Percentiles rank a stretch among this genome's conserved stretches.
phyloP scores from a whole-genome alignment of 2,113 vertebrate species.

The Nannospalax galili region DNA sequence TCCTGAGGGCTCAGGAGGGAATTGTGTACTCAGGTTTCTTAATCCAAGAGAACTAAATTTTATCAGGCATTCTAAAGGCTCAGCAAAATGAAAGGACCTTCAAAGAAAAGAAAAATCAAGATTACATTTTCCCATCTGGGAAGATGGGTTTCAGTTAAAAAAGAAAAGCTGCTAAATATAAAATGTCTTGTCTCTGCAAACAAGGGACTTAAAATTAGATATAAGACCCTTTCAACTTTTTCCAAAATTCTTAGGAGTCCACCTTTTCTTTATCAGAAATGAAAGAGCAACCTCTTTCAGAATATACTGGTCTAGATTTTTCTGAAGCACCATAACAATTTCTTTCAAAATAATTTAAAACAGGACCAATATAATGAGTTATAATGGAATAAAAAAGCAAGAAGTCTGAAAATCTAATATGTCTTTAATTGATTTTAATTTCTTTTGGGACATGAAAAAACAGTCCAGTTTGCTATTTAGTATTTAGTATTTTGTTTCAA shows the following conservation, averaged over 20 bases:
- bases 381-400: background rate
- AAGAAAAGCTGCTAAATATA: slow-evolving; percentile 56
- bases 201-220: slow-evolving; percentile 50
- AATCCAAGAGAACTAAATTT: background rate
- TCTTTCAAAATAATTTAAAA: slow-evolving; percentile 63
- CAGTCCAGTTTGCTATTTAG: background rate
- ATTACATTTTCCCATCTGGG: slow-evolving; percentile 13
- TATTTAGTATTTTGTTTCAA: slow-evolving; percentile 61
- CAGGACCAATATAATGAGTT: slow-evolving; percentile 62
- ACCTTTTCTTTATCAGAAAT: slow-evolving; percentile 38
- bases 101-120: background rate
- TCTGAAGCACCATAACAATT: slow-evolving; percentile 54
- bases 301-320: slow-evolving; percentile 16
- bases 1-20: background rate
- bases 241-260: slow-evolving; percentile 37
- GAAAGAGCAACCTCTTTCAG: slow-evolving; percentile 53
- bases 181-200: slow-evolving; percentile 51
- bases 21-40: slow-evolving; percentile 10
- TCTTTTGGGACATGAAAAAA: slow-evolving; percentile 36
- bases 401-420: slow-evolving; percentile 44
- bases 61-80: slow-evolving; percentile 42
- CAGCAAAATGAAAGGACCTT: slow-evolving; percentile 43
- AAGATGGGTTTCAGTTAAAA: slow-evolving; percentile 40
- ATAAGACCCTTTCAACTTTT: slow-evolving; percentile 51
- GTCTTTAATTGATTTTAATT: slow-evolving; percentile 70